Percentiles rank a stretch among this genome's conserved stretches.
Conservation (phyloP, 2,797 vertebrate species). For the Eleutherodactylus coqui region DNA sequence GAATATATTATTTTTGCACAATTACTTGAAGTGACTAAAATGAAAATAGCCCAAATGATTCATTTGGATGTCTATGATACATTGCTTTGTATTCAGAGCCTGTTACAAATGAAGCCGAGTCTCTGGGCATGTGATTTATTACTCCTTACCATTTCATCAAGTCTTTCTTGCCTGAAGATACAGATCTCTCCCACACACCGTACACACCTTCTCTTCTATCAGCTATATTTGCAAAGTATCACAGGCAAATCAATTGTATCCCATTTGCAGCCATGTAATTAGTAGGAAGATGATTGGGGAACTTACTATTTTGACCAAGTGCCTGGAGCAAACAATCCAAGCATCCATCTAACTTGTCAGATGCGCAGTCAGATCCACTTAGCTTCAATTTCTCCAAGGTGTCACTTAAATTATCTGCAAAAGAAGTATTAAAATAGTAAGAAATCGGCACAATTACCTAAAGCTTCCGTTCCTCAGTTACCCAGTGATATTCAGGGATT, state of each 20-base stretch:
- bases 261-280: conserved; percentile 15
- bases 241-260: not conserved
- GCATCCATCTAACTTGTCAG: conserved; percentile 89
- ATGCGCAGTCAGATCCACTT: conserved; percentile 81
- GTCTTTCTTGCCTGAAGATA: not conserved
- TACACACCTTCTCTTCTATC: not conserved
- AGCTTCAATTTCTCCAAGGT: conserved; percentile 95
- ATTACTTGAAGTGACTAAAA: too few relatives aligned
- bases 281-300: conserved; percentile 34
- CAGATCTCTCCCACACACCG: not conserved
- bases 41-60: too few relatives aligned
- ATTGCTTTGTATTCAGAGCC: not conserved
- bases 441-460: not conserved
- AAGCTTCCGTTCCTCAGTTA: not conserved
- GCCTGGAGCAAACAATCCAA: conserved; percentile 96
- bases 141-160: not conserved
- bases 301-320: conserved; percentile 93
- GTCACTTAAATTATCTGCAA: conserved; percentile 91
- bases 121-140: not conserved
- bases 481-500: not conserved
- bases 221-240: not conserved
- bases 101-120: not conserved
- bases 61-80: too few relatives aligned
- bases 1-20: too few relatives aligned
- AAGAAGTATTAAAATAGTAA: conserved; percentile 65